Percentiles rank a stretch among this genome's conserved stretches.
These are phyloP conservation scores for Alcedo quadribrachys DNA, from an alignment of 2,797 vertebrate genomes.

Conservation along the genomic window DNA sequence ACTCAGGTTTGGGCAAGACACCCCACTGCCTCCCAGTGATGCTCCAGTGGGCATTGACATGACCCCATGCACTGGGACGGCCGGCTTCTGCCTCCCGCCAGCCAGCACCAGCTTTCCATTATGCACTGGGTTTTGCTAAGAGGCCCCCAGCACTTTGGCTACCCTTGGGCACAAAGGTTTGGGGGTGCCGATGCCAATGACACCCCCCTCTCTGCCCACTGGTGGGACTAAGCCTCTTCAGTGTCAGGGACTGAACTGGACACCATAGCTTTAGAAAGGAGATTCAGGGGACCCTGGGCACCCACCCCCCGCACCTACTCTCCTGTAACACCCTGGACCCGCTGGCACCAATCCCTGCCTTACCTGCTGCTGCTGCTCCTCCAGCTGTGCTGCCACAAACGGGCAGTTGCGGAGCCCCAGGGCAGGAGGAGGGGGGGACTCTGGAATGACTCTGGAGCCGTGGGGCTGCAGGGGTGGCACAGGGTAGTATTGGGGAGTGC, in stretches of 20 bases:
- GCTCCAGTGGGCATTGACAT: neutral
- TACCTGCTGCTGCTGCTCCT: neutral
- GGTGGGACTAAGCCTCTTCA: neutral
- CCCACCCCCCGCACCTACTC: too few relatives aligned
- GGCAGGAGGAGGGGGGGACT: neutral
- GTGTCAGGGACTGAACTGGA: neutral
- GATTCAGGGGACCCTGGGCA: neutral
- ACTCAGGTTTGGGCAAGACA: neutral
- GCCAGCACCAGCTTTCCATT: neutral
- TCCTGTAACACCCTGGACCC: neutral
- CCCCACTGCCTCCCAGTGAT: neutral
- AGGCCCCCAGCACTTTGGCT: neutral
- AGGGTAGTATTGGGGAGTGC: neutral
- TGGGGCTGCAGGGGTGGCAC: neutral
- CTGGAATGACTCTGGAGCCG: neutral
- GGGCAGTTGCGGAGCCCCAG: neutral
- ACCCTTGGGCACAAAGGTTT: neutral
- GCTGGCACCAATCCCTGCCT: neutral
- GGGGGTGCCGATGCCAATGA: neutral
- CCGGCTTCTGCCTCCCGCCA: neutral
- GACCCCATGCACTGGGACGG: neutral
- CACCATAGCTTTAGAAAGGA: neutral
- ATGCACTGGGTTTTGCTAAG: neutral
- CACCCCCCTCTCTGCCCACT: neutral
- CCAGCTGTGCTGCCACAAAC: conserved; percentile 31